Evolutionary conservation across 2,888 invertebrate species (phyloP), one percentile per base, ranked within the genome.

Genomic region (Drosophila colorata): DNA sequence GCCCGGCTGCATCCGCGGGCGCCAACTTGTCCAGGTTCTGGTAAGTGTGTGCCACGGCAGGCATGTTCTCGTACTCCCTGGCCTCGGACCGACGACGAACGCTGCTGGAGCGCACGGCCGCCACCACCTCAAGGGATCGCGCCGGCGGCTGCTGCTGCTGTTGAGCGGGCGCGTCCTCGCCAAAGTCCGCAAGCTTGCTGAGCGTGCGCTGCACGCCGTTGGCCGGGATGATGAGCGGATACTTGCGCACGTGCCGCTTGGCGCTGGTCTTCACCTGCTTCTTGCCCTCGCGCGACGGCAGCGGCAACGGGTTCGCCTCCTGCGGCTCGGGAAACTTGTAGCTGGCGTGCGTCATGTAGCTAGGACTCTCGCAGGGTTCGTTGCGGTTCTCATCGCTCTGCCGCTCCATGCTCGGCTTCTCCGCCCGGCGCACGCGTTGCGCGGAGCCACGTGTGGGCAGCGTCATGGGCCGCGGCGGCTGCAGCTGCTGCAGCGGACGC

Each of bases 191-290:
- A 71, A 95, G 93, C 84, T 95, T 94, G 57, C 94, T 94, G 1
- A 95, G 87, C 0, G 95, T 95, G 40, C 94, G 92, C 75, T 95
- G 95, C 2, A 95, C 91, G 3, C 94, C 95, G 18, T 94, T 94
- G 4, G 93, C 94, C 3, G 96, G 96, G 79, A 96, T 95, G 52
- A 97, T 95, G 37, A 97, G 92, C 0, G 97, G 97, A 93, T 97
- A 95, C 90, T 96, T 97, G 38, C 97, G 93, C 60, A 96, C 95
- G 89, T 96, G 96, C 13, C 96, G 93, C 87, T 96, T 94, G 9
- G 94, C 93, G 77, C 94, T 93, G 0, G 93, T 92, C 67, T 94
- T 93, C n/a, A 95, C 92, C 66, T 91, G 91, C 48, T 91, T 92
- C 52, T 92, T 91, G 67, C 91, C 90, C 88, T 96, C 96, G 76